Percentiles rank a stretch among this genome's conserved stretches.
phyloP scores from a whole-genome alignment of 2,113 vertebrate genomes.

The Leptodactylus fuscus region DNA sequence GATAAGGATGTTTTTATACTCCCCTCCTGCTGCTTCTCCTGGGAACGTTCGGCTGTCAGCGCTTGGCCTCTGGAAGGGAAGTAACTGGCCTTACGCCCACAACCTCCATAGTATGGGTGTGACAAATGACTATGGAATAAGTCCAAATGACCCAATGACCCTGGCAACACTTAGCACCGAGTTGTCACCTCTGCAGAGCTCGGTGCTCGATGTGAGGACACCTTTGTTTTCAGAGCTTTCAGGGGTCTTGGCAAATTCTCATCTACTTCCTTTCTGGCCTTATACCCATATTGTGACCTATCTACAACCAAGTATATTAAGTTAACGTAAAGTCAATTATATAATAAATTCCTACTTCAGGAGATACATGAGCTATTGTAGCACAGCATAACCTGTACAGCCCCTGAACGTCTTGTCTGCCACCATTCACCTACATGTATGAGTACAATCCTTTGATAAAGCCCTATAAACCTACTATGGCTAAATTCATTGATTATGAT shows the following conservation, averaged over 20 bases:
- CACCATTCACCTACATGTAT: not conserved
- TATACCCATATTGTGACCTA: not conserved
- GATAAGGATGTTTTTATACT: slow-evolving; percentile 78
- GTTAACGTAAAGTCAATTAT: not conserved
- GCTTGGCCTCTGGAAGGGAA: slow-evolving; percentile 77
- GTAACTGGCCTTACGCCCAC: slow-evolving; percentile 71
- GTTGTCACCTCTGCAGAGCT: slow-evolving; percentile 53
- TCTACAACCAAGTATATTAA: no score
- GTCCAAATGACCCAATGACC: slow-evolving; percentile 74
- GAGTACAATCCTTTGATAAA: not conserved
- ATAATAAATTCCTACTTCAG: not conserved
- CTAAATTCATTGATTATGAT: no score
- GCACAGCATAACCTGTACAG: no score
- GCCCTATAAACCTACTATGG: not conserved
- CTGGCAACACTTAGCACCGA: slow-evolving; percentile 58
- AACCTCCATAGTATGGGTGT: slow-evolving; percentile 59
- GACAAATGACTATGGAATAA: slow-evolving; percentile 67
- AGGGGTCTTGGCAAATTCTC: not conserved
- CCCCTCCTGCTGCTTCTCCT: slow-evolving; percentile 74
- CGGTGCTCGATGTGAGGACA: not conserved
- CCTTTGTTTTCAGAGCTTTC: not conserved
- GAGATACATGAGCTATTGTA: no score
- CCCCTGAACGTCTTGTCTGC: no score
- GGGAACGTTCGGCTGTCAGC: slow-evolving; percentile 75
- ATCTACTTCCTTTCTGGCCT: not conserved